Evolutionary conservation across 1,140 invertebrate genomes (phyloP), one percentile per base, ranked within the genome.

Genomic region (Carposina sasakii): DNA sequence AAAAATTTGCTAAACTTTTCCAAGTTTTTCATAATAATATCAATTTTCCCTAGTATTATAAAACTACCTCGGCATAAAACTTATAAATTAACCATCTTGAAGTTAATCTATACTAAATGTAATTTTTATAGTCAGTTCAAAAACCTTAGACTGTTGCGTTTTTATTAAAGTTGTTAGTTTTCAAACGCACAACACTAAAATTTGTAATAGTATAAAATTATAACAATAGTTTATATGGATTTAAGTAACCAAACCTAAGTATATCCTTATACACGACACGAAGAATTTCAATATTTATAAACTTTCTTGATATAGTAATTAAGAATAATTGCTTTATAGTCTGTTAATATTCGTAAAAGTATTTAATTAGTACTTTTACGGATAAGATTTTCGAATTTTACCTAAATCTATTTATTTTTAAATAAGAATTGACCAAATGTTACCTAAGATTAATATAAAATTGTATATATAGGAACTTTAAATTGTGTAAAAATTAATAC

Each of bases 341-440:
- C 34, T 60, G 33, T 57, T 56, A 55, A 23, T 52, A 43, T 46
- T 54, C 41, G 40, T 52, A 54, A 56, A 63, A 54, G 54, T 63
- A 50, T 58, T 58, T 52, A 28, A 37, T 34, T 34, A 43, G 48
- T 31, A 55, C 30, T 46, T 55, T 59, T 59, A 54, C 43, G 48
- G 60, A 42, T 55, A 44, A 33, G n/a, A 24, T 41, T n/a, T 48
- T 47, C 48, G 34, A 52, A 46, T 50, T 57, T 52, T 54, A 59
- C 42, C 49, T 48, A 52, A 62, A 60, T 57, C 60, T 60, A 64
- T 72, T 71, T 71, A 79, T 72, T 68, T 73, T 56, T 63, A 71
- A n/a, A 74, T 76, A 81, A 76, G 72, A 75, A 77, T 78, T 83
- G 79, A 83, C 79, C 79, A 83, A 83, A 81, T 67, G 66, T 83